Base-by-base conservation (phyloP, 2,888 invertebrate species). In the Melinaea menophilus region DNA sequence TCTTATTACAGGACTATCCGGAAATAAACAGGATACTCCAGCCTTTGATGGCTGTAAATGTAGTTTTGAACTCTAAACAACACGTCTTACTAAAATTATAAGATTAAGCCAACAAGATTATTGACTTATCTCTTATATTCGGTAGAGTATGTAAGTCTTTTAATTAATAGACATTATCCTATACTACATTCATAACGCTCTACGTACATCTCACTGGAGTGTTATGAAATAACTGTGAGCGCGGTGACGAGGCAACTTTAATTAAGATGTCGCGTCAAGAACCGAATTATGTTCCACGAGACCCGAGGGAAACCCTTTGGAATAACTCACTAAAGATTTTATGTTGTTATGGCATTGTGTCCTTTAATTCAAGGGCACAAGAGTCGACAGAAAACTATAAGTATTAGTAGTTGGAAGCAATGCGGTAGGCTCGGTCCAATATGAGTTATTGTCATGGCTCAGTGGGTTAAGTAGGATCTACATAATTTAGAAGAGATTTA, bases 261-360 rank as follows among this genome's bases (percentile, higher is more conserved):
- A 87, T 87, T 86, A 86, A 82, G 79, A 75, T 75, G 74, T 76
- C 77, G 78, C 74, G 73, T 79, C 75, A 76, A 82, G 82, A 81
- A 78, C 79, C 76, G 73, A 81, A 80, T 83, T 80, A 82, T 79
- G 80, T 80, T 79, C 72, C 74, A 78, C 73, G 71, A 65, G 74
- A 79, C 82, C 77, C 80, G 48, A 64, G 80, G 79, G 81, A 78
- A 73, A 67, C 66, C 66, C 61, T 68, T 65, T 62, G 68, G 66
- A 68, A 70, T 71, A 72, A 72, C 75, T 75, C 51, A 51, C 5
- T 31, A 51, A 58, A 61, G 61, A 9, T 41, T 47, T 33, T 55
- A 46, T 51, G 13, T 22, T 31, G 51, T 55, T 54, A 69, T 57
- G 58, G 63, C 56, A 66, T 61, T 67, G 48, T 62, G 55, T 22